phyloP scores from a whole-genome alignment of 2,113 vertebrate species.

The Gymnocephalus cernua region DNA sequence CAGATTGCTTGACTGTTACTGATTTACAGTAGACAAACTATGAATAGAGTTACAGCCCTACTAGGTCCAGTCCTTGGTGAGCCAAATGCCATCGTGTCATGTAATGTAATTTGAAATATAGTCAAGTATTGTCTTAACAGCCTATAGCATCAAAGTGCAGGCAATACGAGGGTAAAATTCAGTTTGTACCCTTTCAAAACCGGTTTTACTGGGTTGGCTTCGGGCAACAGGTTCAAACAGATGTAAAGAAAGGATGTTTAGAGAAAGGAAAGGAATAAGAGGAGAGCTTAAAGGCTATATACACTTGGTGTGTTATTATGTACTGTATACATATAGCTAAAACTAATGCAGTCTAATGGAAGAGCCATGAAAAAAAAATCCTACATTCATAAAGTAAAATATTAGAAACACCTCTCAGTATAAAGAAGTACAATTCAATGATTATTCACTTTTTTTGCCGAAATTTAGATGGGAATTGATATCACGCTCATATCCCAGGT shows the following conservation, averaged over 20 bases:
- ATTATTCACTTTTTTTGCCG: too few species aligned
- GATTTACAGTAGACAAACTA: slow-evolving; percentile 53
- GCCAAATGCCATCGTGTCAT: slow-evolving; percentile 24
- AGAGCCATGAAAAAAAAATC: too few species aligned
- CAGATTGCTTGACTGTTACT: slow-evolving; percentile 18
- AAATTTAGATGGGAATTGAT: too few species aligned
- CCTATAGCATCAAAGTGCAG: background rate
- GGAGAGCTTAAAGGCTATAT: background rate
- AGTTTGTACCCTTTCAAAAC: background rate
- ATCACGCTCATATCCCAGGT: too few species aligned
- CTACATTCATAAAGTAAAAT: too few species aligned
- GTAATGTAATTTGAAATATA: slow-evolving; percentile 10
- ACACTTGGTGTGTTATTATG: too few species aligned
- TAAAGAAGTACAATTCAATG: too few species aligned
- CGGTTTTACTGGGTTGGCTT: slow-evolving; percentile 4
- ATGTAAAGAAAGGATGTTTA: too few species aligned
- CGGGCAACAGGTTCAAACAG: background rate
- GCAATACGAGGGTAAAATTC: background rate
- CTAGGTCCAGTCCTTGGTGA: slow-evolving; percentile 24
- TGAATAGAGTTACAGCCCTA: slow-evolving; percentile 56
- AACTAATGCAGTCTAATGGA: too few species aligned
- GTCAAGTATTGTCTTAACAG: background rate
- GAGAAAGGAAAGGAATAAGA: background rate
- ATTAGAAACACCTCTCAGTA: too few species aligned
- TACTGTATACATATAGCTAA: too few species aligned